Evolutionary conservation across 2,797 vertebrate genomes (phyloP).

Genomic region (Catamblyrhynchus diadema): DNA sequence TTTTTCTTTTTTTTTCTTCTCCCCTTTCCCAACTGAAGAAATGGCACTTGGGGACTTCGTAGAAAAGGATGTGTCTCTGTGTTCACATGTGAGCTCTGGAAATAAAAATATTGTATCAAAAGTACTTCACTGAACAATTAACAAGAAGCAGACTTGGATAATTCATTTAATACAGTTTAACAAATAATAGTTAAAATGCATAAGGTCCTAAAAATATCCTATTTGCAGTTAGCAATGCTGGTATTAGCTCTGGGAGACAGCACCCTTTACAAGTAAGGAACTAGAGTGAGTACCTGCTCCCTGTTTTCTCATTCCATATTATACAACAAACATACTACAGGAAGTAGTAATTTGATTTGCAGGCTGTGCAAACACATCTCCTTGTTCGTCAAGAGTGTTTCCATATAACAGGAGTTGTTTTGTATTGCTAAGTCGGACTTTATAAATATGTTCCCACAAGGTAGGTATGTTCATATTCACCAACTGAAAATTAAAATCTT

Average conservation of each 20-base stretch:
- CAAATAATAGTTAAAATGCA: neutral
- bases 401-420: neutral
- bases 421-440: neutral
- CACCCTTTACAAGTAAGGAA: neutral
- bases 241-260: neutral
- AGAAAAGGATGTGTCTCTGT: neutral
- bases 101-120: neutral
- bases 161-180: neutral
- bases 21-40: neutral
- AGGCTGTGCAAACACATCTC: neutral
- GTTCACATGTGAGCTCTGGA: neutral
- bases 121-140: neutral
- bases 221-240: neutral
- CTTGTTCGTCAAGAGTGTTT: neutral
- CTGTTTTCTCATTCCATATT: neutral
- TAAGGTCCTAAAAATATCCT: neutral
- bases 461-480: neutral
- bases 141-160: neutral
- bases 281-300: neutral
- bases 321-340: neutral
- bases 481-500: neutral
- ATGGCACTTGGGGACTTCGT: neutral
- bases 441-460: neutral
- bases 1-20: too few relatives aligned
- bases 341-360: neutral